A percentile compares a stretch with the other conserved stretches of the same genome.
Conservation (phyloP, 2,888 invertebrate species). For the Lasioglossum vierecki region DNA sequence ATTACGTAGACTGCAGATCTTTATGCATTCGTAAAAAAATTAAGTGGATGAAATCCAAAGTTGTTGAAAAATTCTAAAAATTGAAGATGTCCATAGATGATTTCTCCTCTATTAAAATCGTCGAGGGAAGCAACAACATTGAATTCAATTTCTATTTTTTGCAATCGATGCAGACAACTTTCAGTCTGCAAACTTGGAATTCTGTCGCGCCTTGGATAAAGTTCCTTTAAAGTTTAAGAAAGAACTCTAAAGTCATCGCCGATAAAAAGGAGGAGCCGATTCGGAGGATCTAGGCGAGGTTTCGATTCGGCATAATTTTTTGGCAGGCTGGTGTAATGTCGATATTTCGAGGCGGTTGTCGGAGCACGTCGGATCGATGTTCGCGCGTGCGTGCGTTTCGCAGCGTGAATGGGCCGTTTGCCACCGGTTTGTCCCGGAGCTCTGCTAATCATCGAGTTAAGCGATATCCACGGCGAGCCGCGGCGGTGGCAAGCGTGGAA, state of each 20-base stretch:
- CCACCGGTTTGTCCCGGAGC: constrained; percentile 62
- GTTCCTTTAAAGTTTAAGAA: too few relatives aligned
- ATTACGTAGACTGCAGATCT: too few relatives aligned
- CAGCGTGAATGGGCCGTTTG: constrained; percentile 38
- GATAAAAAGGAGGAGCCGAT: neutral
- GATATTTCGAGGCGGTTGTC: neutral
- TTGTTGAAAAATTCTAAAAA: too few relatives aligned
- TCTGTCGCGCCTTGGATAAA: too few relatives aligned
- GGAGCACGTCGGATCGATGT: constrained; percentile 33
- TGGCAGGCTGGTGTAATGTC: neutral
- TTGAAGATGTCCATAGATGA: too few relatives aligned
- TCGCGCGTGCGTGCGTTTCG: constrained; percentile 26
- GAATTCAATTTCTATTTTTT: too few relatives aligned
- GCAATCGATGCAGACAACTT: too few relatives aligned
- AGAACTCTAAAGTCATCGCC: neutral
- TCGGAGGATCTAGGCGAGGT: neutral
- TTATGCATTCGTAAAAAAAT: too few relatives aligned
- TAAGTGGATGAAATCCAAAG: too few relatives aligned
- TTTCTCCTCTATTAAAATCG: too few relatives aligned
- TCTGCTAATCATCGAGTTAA: constrained; percentile 73
- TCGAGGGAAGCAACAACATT: too few relatives aligned
- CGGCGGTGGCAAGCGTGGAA: constrained; percentile 38
- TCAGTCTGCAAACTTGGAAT: too few relatives aligned
- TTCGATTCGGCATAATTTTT: neutral
- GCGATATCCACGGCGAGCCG: constrained; percentile 63